These are phyloP conservation scores for Heliothis virescens DNA, from an alignment of 1,140 invertebrate genomes.

Conservation along the genomic window DNA sequence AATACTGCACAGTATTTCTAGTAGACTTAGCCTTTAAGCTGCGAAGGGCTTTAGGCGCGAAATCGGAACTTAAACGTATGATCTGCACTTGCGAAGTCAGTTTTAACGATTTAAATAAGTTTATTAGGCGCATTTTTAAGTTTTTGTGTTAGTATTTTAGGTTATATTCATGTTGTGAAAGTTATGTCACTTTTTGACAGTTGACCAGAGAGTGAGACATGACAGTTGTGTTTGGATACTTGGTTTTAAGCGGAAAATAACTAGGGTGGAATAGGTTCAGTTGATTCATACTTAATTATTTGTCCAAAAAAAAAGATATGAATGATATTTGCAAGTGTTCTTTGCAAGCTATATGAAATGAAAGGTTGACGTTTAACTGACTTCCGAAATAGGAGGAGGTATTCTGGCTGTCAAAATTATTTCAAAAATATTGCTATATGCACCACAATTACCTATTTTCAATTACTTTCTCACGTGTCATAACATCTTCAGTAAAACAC, in stretches of 20 bases:
- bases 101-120: constrained; percentile 60
- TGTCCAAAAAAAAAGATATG: too few species aligned
- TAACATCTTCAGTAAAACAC: neutral
- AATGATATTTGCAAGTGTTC: too few species aligned
- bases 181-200: neutral
- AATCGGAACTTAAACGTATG: constrained; percentile 60
- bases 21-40: constrained; percentile 79
- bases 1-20: constrained; percentile 85
- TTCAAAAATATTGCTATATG: neutral
- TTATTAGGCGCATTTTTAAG: constrained; percentile 67
- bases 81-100: constrained; percentile 49
- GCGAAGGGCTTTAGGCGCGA: constrained; percentile 70
- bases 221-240: too few species aligned
- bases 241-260: too few species aligned
- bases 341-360: too few species aligned
- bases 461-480: neutral
- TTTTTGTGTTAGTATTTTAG: constrained; percentile 51
- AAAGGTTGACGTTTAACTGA: too few species aligned
- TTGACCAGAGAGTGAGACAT: neutral
- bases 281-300: too few species aligned
- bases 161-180: constrained; percentile 54
- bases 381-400: too few species aligned
- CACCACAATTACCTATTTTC: neutral
- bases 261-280: too few species aligned
- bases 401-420: too few species aligned